A percentile compares a stretch with the other conserved stretches of the same genome.
Conservation (phyloP, 2,113 vertebrate species). For the Oryzias woworae region DNA sequence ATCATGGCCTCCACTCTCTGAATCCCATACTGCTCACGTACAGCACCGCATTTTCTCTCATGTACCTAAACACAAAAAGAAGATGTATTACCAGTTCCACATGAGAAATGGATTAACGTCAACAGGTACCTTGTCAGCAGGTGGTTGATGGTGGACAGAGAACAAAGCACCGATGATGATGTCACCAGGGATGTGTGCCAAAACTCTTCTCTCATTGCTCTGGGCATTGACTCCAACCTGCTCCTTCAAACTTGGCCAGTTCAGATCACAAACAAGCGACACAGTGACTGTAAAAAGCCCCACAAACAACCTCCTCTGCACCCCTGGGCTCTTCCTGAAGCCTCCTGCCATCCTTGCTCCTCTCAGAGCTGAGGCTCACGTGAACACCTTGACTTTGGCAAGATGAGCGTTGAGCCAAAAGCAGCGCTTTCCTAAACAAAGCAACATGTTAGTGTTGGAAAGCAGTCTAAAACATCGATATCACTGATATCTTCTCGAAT, state of each 20-base stretch:
- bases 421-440: slow-evolving; percentile 28
- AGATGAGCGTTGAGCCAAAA: slow-evolving; percentile 2
- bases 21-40: slow-evolving; percentile 97
- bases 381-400: slow-evolving; percentile 7
- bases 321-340: slow-evolving; percentile 8
- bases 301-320: slow-evolving; percentile 24
- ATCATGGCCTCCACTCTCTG: slow-evolving; percentile 98
- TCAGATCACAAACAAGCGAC: slow-evolving; percentile 54
- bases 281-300: slow-evolving; percentile 39
- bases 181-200: slow-evolving; percentile 93
- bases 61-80: slow-evolving; percentile 76
- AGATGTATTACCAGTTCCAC: no score
- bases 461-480: background rate
- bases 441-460: background rate
- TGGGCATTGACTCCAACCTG: slow-evolving; percentile 81
- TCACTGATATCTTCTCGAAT: no score
- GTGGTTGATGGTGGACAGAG: slow-evolving; percentile 97
- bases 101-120: background rate
- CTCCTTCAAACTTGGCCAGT: slow-evolving; percentile 58
- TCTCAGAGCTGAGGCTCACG: slow-evolving; percentile 31
- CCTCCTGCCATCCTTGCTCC: slow-evolving; percentile 42
- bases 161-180: slow-evolving; percentile 97
- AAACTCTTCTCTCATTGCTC: slow-evolving; percentile 89
- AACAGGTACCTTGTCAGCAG: slow-evolving; percentile 86
- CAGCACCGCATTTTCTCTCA: slow-evolving; percentile 94